Evolutionary conservation across 2,888 invertebrate species (phyloP).

Genomic region (Caprella mutica): DNA sequence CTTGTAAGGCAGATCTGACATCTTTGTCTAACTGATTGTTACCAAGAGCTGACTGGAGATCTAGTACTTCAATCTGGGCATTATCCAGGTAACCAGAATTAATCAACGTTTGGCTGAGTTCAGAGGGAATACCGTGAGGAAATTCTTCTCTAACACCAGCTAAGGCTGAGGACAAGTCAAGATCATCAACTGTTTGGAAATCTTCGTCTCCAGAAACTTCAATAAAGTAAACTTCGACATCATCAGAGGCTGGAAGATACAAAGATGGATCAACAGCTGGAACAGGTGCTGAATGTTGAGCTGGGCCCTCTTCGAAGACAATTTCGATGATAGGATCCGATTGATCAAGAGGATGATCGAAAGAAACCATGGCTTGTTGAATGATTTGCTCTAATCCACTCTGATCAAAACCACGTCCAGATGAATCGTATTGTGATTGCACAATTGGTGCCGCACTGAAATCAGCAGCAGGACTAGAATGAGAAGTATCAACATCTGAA

Average conservation of each 20-base stretch:
- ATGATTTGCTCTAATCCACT: not conserved
- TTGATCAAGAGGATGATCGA: constrained; percentile 12
- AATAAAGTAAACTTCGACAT: constrained; percentile 31
- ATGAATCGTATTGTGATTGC: not conserved
- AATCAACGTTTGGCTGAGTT: constrained; percentile 18
- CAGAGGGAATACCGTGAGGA: constrained; percentile 24
- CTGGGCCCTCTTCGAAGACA: constrained; percentile 30
- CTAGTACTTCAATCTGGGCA: constrained; percentile 27
- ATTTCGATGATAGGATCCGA: constrained; percentile 33
- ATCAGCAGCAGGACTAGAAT: not conserved
- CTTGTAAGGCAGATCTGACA: constrained; percentile 20
- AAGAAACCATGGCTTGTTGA: constrained; percentile 1
- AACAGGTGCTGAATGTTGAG: constrained; percentile 21
- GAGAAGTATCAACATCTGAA: constrained; percentile 1
- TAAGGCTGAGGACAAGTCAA: constrained; percentile 21
- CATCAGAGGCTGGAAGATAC: constrained; percentile 20
- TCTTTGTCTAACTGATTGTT: constrained; percentile 11
- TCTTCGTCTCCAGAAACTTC: constrained; percentile 19
- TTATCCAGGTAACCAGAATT: constrained; percentile 24
- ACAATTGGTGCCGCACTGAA: not conserved
- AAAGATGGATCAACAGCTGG: constrained; percentile 26
- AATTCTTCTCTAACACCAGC: constrained; percentile 26
- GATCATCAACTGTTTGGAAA: constrained; percentile 23
- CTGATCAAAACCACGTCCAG: not conserved
- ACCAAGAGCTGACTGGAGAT: constrained; percentile 22